A percentile compares a stretch with the other conserved stretches of the same genome.
Conservation (phyloP, 2,888 invertebrate species). For the Rhorus exstirpatorius region DNA sequence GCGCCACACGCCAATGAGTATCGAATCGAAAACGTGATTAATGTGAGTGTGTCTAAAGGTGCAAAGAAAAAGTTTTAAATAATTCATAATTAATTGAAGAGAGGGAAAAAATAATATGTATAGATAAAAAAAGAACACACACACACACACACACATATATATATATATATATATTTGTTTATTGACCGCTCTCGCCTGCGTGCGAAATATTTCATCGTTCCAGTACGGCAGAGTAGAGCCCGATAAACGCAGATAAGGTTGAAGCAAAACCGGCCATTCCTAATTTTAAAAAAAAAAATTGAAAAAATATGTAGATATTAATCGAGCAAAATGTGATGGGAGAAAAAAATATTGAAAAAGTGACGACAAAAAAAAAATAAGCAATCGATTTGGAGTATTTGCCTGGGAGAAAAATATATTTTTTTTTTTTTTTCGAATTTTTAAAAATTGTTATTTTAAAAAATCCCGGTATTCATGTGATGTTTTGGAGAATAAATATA, state of each 20-base stretch:
- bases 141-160: too few relatives aligned
- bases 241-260: constrained; percentile 7
- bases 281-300: constrained; percentile 12
- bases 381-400: not conserved
- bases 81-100: constrained; percentile 18
- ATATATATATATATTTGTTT: too few relatives aligned
- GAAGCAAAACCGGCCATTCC: constrained; percentile 57
- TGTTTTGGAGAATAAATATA: not conserved
- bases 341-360: not conserved
- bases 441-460: not conserved
- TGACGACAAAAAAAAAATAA: not conserved
- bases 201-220: constrained; percentile 33
- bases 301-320: not conserved
- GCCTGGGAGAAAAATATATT: not conserved
- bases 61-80: constrained; percentile 38
- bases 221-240: constrained; percentile 5
- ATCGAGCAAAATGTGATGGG: constrained; percentile 15
- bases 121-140: constrained; percentile 15
- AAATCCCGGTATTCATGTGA: not conserved
- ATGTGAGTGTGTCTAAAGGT: constrained; percentile 36
- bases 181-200: constrained; percentile 32
- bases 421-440: not conserved
- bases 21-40: constrained; percentile 42
- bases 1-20: constrained; percentile 64
- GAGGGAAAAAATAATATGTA: constrained; percentile 15